Conservation (phyloP, 2,888 invertebrate genomes). For the Teinopalpus imperialis region DNA sequence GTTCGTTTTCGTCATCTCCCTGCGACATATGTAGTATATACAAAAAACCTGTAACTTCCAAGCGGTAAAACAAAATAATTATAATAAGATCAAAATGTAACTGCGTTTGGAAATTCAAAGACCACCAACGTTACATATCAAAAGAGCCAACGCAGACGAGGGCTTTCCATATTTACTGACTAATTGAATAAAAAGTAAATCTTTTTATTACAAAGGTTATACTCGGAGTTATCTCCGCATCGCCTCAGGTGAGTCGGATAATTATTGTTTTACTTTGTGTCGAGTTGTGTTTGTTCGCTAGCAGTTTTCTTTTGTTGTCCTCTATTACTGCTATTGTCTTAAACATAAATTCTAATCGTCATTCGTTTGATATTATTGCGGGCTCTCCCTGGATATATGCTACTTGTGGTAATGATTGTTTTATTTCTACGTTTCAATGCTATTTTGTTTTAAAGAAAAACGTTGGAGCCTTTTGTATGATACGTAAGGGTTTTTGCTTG, state of each 20-base stretch:
- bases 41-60: too few relatives aligned
- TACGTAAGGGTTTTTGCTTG: too few relatives aligned
- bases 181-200: conserved; percentile 62
- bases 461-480: too few relatives aligned
- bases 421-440: too few relatives aligned
- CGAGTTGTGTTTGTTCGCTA: conserved; percentile 43
- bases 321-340: conserved; percentile 52
- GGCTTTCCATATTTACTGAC: conserved; percentile 25
- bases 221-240: conserved; percentile 37
- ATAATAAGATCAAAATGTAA: conserved; percentile 20
- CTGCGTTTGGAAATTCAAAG: conserved; percentile 31
- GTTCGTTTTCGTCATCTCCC: too few relatives aligned
- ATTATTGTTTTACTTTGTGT: conserved; percentile 72
- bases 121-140: conserved; percentile 40
- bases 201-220: conserved; percentile 50
- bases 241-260: conserved; percentile 55
- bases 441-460: too few relatives aligned
- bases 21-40: too few relatives aligned
- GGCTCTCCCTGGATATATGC: background rate
- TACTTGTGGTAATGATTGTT: too few relatives aligned
- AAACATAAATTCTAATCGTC: conserved; percentile 56
- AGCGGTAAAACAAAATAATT: conserved; percentile 28
- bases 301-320: conserved; percentile 57
- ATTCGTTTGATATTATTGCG: conserved; percentile 31
- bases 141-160: conserved; percentile 32